Evolutionary conservation across 2,888 invertebrate genomes (phyloP).

Genomic region (Caenorhabditis sp.): DNA sequence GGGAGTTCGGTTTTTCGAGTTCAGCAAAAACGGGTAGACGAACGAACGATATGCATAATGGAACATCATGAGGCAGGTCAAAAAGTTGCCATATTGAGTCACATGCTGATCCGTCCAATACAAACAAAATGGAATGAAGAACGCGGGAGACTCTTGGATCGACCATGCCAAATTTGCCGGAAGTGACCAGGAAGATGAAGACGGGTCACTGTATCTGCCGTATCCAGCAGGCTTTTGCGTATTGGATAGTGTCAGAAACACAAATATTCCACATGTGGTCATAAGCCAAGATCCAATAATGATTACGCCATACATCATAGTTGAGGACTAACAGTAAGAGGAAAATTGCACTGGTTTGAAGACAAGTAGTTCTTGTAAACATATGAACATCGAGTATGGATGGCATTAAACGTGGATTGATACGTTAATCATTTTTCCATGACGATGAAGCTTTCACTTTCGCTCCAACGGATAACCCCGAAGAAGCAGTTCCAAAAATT

Average conservation of each 20-base stretch:
- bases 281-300: slow-evolving; percentile 44
- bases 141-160: slow-evolving; percentile 78
- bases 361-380: too few species aligned
- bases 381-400: too few species aligned
- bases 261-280: slow-evolving; percentile 40
- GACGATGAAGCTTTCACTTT: background rate
- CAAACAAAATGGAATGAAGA: slow-evolving; percentile 72
- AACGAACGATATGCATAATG: slow-evolving; percentile 84
- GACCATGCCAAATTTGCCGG: slow-evolving; percentile 75
- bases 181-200: slow-evolving; percentile 21
- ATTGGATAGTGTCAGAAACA: slow-evolving; percentile 36
- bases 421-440: too few species aligned
- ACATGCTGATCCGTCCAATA: slow-evolving; percentile 32
- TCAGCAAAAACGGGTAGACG: slow-evolving; percentile 83
- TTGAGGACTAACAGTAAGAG: background rate
- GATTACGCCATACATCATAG: slow-evolving; percentile 25
- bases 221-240: slow-evolving; percentile 25
- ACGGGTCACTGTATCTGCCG: slow-evolving; percentile 24
- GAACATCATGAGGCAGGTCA: slow-evolving; percentile 84
- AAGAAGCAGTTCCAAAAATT: slow-evolving; percentile 9
- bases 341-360: background rate
- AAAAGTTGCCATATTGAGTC: slow-evolving; percentile 73
- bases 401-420: background rate
- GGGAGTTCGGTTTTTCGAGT: slow-evolving; percentile 84
- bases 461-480: slow-evolving; percentile 6